phyloP scores from a whole-genome alignment of 2,113 vertebrate genomes.

The Platichthys stellatus region DNA sequence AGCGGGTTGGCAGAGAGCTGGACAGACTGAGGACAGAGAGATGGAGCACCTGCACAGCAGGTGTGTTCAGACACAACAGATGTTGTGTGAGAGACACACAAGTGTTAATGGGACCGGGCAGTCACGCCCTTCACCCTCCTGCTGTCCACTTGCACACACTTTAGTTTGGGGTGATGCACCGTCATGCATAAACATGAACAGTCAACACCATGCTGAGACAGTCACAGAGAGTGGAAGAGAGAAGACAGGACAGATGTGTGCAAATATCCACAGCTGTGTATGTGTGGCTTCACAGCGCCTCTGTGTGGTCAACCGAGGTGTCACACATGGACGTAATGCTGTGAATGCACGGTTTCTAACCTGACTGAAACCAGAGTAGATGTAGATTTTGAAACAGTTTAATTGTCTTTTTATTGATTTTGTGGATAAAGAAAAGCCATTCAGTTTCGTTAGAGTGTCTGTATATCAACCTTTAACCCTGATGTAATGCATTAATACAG shows the following conservation, averaged over 20 bases:
- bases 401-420: no score
- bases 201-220: constrained; percentile 18
- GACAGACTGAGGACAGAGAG: constrained; percentile 32
- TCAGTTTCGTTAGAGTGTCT: no score
- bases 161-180: constrained; percentile 28
- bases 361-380: no score
- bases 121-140: constrained; percentile 48
- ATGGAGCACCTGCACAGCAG: constrained; percentile 65
- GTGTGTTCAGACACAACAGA: constrained; percentile 67
- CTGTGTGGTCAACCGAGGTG: constrained; percentile 59
- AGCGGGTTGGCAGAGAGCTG: constrained; percentile 35
- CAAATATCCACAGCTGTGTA: not conserved
- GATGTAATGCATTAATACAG: not conserved
- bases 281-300: constrained; percentile 72
- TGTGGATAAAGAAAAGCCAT: no score
- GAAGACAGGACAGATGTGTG: constrained; percentile 15
- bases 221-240: constrained; percentile 20
- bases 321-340: no score
- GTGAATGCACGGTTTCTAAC: no score
- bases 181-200: constrained; percentile 66
- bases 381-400: no score
- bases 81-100: constrained; percentile 51
- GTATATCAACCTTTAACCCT: no score
- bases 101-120: constrained; percentile 50
- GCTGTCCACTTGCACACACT: constrained; percentile 34